A percentile compares a stretch with the other conserved stretches of the same genome.
These are phyloP conservation scores for Pseudomyrmex flavicornis DNA, from an alignment of 1,140 invertebrate genomes.

Conservation along the genomic window DNA sequence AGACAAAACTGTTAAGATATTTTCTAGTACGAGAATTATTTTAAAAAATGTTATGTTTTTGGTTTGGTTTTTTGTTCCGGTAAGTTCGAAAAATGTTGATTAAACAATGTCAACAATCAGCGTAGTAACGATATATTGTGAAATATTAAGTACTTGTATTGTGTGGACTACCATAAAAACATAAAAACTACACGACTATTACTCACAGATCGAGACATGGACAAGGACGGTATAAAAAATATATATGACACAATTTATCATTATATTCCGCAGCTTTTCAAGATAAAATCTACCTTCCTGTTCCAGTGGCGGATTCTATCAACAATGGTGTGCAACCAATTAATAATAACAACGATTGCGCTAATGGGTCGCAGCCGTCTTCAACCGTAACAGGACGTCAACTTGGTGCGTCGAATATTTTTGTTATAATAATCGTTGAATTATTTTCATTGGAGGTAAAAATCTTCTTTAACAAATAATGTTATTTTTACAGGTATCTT, in stretches of 20 bases:
- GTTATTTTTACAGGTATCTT: conserved; percentile 85
- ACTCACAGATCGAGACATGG: conserved; percentile 63
- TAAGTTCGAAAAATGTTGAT: background rate
- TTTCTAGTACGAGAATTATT: no score
- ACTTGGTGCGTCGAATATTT: conserved; percentile 76
- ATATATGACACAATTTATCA: conserved; percentile 72
- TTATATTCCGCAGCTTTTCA: conserved; percentile 79
- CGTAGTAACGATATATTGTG: background rate
- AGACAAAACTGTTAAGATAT: no score
- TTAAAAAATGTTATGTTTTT: no score
- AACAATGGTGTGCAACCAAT: conserved; percentile 68
- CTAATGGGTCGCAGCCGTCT: conserved; percentile 83
- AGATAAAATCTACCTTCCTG: conserved; percentile 82
- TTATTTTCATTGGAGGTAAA: background rate
- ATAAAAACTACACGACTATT: conserved; percentile 40
- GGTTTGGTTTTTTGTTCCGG: background rate
- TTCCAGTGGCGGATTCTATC: conserved; percentile 80
- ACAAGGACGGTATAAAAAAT: conserved; percentile 63
- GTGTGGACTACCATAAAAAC: background rate
- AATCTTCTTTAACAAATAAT: background rate
- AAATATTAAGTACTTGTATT: background rate
- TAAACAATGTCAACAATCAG: background rate
- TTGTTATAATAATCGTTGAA: background rate
- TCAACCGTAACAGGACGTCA: conserved; percentile 81
- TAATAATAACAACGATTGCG: conserved; percentile 88